Percentiles rank a stretch among this genome's conserved stretches.
Evolutionary conservation across 2,113 vertebrate genomes (phyloP).

Genomic region (Rhabdomys dilectus): DNA sequence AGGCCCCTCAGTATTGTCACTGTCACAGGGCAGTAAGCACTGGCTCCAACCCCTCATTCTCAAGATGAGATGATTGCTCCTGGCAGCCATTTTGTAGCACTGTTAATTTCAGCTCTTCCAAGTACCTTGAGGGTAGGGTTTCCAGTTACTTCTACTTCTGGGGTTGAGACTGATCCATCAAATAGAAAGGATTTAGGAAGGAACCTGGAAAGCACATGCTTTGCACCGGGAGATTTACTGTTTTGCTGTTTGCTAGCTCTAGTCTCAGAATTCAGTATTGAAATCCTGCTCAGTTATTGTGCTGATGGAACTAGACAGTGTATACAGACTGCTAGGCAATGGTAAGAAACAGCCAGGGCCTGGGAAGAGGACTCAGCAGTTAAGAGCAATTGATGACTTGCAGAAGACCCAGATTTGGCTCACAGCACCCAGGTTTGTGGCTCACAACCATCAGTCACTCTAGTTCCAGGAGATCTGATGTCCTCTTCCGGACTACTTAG

Average conservation of each 20-base stretch:
- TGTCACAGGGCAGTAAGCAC: not conserved
- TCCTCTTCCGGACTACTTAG: not conserved
- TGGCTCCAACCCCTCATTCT: not conserved
- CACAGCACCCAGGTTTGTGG: not conserved
- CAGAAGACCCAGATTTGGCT: not conserved
- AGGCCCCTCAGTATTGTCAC: not conserved
- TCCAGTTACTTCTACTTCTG: not conserved
- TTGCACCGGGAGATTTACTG: not conserved
- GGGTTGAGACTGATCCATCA: not conserved
- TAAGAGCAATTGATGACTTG: not conserved
- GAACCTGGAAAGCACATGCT: not conserved
- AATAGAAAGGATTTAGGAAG: not conserved
- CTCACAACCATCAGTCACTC: not conserved
- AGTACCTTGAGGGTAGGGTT: not conserved
- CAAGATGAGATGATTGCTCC: not conserved
- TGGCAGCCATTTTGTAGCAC: not conserved
- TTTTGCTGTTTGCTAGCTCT: not conserved
- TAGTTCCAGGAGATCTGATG: not conserved
- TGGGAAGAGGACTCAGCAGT: not conserved
- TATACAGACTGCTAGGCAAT: not conserved
- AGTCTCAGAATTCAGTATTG: not conserved
- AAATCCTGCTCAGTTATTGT: not conserved
- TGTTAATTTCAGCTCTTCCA: not conserved
- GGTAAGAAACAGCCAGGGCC: not conserved
- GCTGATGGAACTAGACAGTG: not conserved